A percentile compares a stretch with the other conserved stretches of the same genome.
These are phyloP conservation scores for Heteractis magnifica DNA, from an alignment of 92 coral and sea anemone genomes.

Conservation along the genomic window DNA sequence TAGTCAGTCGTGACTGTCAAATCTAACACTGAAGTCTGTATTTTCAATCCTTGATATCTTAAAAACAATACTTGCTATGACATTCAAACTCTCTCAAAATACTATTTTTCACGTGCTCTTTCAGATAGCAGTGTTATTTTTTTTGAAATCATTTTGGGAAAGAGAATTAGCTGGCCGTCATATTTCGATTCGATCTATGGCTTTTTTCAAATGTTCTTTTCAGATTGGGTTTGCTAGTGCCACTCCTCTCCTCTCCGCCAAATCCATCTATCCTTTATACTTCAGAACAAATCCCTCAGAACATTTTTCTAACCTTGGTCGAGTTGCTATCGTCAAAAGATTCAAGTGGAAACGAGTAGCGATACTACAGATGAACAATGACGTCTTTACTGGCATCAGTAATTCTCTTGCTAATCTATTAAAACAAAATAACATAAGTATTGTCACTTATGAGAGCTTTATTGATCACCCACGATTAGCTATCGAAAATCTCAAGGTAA, in stretches of 20 bases:
- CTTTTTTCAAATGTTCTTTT: not conserved
- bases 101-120: no score
- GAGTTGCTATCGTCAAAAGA: conserved; percentile 62
- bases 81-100: no score
- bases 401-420: conserved; percentile 63
- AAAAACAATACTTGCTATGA: no score
- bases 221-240: conserved; percentile 68
- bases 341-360: conserved; percentile 74
- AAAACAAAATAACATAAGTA: conserved; percentile 43
- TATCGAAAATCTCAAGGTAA: conserved; percentile 63
- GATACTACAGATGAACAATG: conserved; percentile 68
- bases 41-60: no score
- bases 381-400: conserved; percentile 70
- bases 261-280: conserved; percentile 52
- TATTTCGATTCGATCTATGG: not conserved
- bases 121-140: no score
- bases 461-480: conserved; percentile 60
- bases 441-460: conserved; percentile 68
- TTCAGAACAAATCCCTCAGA: conserved; percentile 76
- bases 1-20: no score
- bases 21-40: no score
- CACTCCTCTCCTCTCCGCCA: conserved; percentile 63
- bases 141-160: no score
- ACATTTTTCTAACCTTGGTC: conserved; percentile 58
- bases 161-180: no score